Evolutionary conservation across 2,797 vertebrate species (phyloP), one percentile per base, ranked within the genome.

Genomic region (Mastacembelus armatus): DNA sequence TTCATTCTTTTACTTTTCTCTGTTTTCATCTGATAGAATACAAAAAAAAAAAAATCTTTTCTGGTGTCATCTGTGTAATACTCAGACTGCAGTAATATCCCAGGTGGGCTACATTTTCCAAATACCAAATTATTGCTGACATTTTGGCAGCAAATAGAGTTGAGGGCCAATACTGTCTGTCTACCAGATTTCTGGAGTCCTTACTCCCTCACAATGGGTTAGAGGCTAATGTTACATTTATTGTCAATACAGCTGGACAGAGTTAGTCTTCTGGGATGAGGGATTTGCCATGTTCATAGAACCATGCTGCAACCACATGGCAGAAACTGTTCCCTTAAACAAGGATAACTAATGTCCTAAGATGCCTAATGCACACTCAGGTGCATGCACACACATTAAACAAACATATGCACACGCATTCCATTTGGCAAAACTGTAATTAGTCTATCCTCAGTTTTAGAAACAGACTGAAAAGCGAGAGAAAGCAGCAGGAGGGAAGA

Each of bases 101-200:
- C 81, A 77, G 74, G 66, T 84, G 80, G 71, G 54, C 59, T 62
- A 26, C 67, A 69, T 75, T 81, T n/a, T 84, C 54, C 64, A 63
- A 51, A 83, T 77, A 52, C 64, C 74, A 80, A 86, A 91, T 86
- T 85, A 85, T 79, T 82, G 81, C 82, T 88, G 86, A 85, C 88
- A 81, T 83, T 83, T 86, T 88, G 85, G 75, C 77, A 85, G 89
- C 71, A 76, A 81, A 83, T 80, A 84, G 45, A 80, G 65, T 61
- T 78, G 73, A 63, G 54, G 45, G 74, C 71, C 64, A 71, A 65
- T 66, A 74, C 43, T 65, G 26, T 57, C 61, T 64, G 64, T 81
- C 66, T 51, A 16, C 45, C 38, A 56, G 54, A 76, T 61, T 74
- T 58, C n/a, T 60, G 51, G 48, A 74, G 49, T 66, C 58, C 40